Evolutionary conservation across 1,140 invertebrate genomes (phyloP).

Genomic region (Cepaea nemoralis): DNA sequence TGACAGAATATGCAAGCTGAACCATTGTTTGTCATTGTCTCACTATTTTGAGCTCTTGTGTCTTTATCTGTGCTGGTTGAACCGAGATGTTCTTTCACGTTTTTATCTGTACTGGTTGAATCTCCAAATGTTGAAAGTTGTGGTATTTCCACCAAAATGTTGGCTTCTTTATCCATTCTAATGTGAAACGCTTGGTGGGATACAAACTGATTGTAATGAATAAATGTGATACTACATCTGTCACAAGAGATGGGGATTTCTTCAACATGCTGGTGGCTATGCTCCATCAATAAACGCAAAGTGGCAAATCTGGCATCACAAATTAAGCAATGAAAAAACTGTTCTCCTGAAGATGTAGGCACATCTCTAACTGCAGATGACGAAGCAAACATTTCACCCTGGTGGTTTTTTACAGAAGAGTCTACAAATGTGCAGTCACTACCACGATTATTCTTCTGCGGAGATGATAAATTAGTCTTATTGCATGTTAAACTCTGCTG

Average conservation of each 20-base stretch:
- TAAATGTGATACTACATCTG: background rate
- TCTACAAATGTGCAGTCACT: too few relatives aligned
- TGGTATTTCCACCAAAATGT: too few relatives aligned
- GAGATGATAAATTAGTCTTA: background rate
- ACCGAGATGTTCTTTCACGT: too few relatives aligned
- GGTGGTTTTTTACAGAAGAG: too few relatives aligned
- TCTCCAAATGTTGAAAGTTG: too few relatives aligned
- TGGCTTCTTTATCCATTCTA: conserved; percentile 28
- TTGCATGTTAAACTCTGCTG: background rate
- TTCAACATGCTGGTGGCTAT: conserved; percentile 21
- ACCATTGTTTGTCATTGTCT: background rate
- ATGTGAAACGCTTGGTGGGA: conserved; percentile 25
- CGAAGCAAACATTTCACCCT: too few relatives aligned
- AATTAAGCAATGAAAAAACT: background rate
- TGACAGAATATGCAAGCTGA: conserved; percentile 11
- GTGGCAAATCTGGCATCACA: conserved; percentile 1
- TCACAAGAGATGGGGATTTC: background rate
- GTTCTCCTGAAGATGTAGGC: background rate
- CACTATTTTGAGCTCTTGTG: background rate
- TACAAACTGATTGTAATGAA: conserved; percentile 21
- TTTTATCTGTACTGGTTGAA: too few relatives aligned
- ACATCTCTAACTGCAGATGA: too few relatives aligned
- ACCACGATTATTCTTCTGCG: too few relatives aligned
- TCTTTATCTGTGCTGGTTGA: background rate
- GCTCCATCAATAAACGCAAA: background rate